phyloP scores from a whole-genome alignment of 2,797 vertebrate species.

The Spatula versicolor region DNA sequence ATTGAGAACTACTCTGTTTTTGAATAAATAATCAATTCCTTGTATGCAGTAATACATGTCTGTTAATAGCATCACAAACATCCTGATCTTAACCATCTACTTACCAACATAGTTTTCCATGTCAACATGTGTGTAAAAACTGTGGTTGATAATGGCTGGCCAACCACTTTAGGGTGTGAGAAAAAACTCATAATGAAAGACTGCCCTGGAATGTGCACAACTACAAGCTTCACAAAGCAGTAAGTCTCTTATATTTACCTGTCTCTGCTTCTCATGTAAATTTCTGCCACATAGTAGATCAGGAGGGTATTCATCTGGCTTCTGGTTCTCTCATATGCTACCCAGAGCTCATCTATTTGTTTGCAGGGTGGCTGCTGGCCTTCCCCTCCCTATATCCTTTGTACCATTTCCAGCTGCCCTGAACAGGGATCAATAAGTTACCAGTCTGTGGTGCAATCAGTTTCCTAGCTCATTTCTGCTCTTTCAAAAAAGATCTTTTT shows the following conservation, averaged over 20 bases:
- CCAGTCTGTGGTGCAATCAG: constrained; percentile 11
- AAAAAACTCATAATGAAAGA: neutral
- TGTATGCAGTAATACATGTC: neutral
- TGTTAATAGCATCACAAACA: neutral
- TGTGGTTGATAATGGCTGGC: neutral
- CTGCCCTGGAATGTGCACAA: neutral
- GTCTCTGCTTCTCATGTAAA: neutral
- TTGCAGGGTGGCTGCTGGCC: neutral
- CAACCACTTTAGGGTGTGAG: neutral
- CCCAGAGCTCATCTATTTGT: neutral
- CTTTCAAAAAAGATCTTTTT: neutral
- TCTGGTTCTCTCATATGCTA: neutral
- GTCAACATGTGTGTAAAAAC: neutral
- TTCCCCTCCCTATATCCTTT: neutral
- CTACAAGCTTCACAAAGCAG: neutral
- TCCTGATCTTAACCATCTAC: neutral
- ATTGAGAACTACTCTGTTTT: neutral
- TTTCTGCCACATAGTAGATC: neutral
- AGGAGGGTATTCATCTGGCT: neutral
- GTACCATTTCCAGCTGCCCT: constrained; percentile 29
- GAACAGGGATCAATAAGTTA: constrained; percentile 26
- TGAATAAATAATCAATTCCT: constrained; percentile 7
- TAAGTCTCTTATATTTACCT: neutral
- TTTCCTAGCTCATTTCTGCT: constrained; percentile 38
- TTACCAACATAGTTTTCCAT: neutral